These are phyloP conservation scores for Polymixis flavicincta DNA, from an alignment of 2,888 invertebrate genomes.

Conservation along the genomic window DNA sequence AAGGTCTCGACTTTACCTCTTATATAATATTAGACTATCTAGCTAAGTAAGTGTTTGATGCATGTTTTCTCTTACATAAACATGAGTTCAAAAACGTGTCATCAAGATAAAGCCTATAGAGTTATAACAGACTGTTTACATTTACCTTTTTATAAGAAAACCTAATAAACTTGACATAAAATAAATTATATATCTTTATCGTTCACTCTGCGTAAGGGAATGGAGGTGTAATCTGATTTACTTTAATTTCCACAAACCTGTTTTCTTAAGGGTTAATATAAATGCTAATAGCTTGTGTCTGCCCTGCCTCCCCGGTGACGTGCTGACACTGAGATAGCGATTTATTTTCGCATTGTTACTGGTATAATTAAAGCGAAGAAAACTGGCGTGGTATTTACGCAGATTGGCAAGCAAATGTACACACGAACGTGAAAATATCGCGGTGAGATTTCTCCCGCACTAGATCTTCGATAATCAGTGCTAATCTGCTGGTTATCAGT, in stretches of 20 bases:
- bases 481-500: too few species aligned
- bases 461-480: too few species aligned
- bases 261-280: conserved; percentile 86
- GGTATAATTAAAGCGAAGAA: conserved; percentile 42
- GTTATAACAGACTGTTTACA: conserved; percentile 3
- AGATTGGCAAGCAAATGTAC: neutral
- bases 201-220: conserved; percentile 57
- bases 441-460: too few species aligned
- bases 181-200: conserved; percentile 33
- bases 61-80: conserved; percentile 6
- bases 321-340: conserved; percentile 43
- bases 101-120: conserved; percentile 19
- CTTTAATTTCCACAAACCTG: conserved; percentile 79
- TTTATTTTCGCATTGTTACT: conserved; percentile 58
- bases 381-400: conserved; percentile 1
- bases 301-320: conserved; percentile 47
- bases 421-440: too few species aligned
- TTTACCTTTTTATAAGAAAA: conserved; percentile 39
- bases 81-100: conserved; percentile 10
- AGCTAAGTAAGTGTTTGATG: neutral
- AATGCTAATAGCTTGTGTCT: conserved; percentile 82
- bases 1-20: too few species aligned
- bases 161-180: conserved; percentile 36
- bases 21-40: too few species aligned
- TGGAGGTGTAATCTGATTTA: conserved; percentile 77